A percentile compares a stretch with the other conserved stretches of the same genome.
Conservation (phyloP, 2,113 vertebrate genomes). For the Leucopternis melanops region DNA sequence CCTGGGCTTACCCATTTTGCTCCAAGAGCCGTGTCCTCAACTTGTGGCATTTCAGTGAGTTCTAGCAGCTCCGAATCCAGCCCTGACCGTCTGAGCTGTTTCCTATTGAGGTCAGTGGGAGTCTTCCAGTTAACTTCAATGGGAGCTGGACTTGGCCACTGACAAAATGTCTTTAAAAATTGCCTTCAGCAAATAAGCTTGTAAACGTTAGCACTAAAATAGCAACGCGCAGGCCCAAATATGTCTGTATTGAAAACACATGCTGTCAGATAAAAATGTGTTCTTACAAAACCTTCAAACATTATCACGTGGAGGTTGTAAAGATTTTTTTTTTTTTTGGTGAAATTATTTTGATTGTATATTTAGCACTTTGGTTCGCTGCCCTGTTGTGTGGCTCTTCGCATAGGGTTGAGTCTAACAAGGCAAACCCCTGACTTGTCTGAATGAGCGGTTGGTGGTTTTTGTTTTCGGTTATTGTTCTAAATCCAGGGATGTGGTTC, state of each 20-base stretch:
- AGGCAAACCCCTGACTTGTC: background rate
- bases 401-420: background rate
- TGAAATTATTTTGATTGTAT: background rate
- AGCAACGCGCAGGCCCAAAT: background rate
- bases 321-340: background rate
- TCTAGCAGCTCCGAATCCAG: background rate
- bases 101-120: conserved; percentile 42
- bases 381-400: background rate
- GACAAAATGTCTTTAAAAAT: conserved; percentile 49
- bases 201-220: conserved; percentile 38
- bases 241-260: conserved; percentile 39
- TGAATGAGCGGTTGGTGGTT: fast-evolving
- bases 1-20: background rate
- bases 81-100: background rate
- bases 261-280: background rate
- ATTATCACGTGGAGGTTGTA: background rate
- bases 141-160: conserved; percentile 11
- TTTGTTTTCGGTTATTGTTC: background rate
- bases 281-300: background rate
- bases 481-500: background rate
- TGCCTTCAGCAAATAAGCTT: conserved; percentile 49
- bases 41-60: background rate
- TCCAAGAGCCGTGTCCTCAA: background rate
- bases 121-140: conserved; percentile 31
- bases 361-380: background rate